Evolutionary conservation across 2,888 invertebrate species (phyloP), one percentile per base, ranked within the genome.

Genomic region (Galeruca laticollis): DNA sequence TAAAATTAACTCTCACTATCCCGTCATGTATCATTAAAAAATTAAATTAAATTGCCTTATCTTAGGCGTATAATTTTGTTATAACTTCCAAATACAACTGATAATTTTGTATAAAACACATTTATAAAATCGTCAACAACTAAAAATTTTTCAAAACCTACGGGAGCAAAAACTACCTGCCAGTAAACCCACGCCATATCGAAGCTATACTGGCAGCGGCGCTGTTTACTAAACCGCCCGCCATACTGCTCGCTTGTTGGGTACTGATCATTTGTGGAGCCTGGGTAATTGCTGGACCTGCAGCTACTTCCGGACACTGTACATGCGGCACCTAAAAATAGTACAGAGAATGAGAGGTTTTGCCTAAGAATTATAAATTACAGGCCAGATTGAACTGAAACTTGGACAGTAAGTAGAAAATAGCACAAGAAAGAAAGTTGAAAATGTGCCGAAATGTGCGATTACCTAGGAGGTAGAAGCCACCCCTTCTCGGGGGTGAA

Each of bases 181-280:
- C 82, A 18, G 91, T 91, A 89, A 91, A 91, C 9, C 91, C 93
- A 77, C 93, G 90, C 91, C 94, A 93, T 80, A 95, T 89, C 68
- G 94, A 95, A 54, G 92, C 93, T 76, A 96, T 88, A 74, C 94
- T 92, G 68, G 94, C 93, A 63, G 94, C 94, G 31, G 94, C 94
- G 78, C 94, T 94, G 68, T 93, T 92, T 79, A 94, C 91, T 21
- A 95, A 88, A 63, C 94, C 92, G 33, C 91, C 92, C 49, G 92
- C 92, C 75, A 92, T 89, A 85, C 90, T 88, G 76, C 80, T 86
- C 51, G 87, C 86, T 51, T 85, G 80, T 65, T 80, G 86, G 72
- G 78, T 84, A 37, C 78, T 86, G 75, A 76, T 84, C 69, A 82
- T 82, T 74, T 80, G 84, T 67, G 86, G 86, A 60, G 85, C 75